phyloP scores from a whole-genome alignment of 1,140 invertebrate species.

The Holcopasites calliopsidis region DNA sequence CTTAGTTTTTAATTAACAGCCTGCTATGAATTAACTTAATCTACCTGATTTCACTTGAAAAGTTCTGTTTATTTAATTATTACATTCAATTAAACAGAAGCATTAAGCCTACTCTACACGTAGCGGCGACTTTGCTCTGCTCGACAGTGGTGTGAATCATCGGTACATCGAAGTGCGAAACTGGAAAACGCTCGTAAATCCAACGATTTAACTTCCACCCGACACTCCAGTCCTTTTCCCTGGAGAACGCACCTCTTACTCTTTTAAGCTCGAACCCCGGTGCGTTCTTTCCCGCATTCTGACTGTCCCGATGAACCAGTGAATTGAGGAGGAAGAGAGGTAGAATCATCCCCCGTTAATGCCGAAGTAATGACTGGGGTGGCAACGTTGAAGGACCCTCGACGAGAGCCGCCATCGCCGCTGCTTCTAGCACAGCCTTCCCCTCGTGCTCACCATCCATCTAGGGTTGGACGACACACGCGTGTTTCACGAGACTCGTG shows the following conservation, averaged over 20 bases:
- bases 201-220: constrained; percentile 52
- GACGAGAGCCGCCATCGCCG: constrained; percentile 59
- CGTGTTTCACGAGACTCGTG: constrained; percentile 45
- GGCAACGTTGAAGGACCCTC: constrained; percentile 73
- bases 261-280: too few relatives aligned
- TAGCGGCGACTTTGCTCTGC: too few relatives aligned
- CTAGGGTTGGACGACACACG: constrained; percentile 49
- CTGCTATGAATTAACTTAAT: too few relatives aligned
- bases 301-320: constrained; percentile 56
- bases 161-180: not conserved
- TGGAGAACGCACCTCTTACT: not conserved
- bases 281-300: not conserved
- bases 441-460: constrained; percentile 1
- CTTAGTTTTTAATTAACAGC: too few relatives aligned
- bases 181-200: constrained; percentile 49
- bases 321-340: constrained; percentile 52
- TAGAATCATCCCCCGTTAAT: constrained; percentile 75
- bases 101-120: too few relatives aligned
- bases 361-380: constrained; percentile 76
- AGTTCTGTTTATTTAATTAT: too few relatives aligned
- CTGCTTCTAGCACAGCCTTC: constrained; percentile 25
- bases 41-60: too few relatives aligned
- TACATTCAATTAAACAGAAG: too few relatives aligned
- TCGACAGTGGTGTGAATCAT: too few relatives aligned
- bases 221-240: constrained; percentile 32